These are phyloP conservation scores for Sturnus vulgaris DNA, from an alignment of 2,113 vertebrate genomes.

Conservation along the genomic window DNA sequence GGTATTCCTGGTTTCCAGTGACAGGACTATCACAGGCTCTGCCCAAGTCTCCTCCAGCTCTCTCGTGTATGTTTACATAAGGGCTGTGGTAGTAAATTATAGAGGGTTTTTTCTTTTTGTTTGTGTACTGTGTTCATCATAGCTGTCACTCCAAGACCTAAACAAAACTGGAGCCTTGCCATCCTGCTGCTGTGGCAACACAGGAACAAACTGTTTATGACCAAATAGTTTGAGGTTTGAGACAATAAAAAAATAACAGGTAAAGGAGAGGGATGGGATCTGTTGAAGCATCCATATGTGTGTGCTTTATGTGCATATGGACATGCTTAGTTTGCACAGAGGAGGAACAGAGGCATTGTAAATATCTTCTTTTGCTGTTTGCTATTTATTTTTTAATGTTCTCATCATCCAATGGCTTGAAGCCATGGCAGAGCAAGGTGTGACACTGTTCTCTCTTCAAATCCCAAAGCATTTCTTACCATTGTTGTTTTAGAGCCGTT, in stretches of 20 bases:
- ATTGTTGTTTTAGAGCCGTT: not conserved
- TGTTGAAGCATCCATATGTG: not conserved
- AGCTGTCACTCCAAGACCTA: not conserved
- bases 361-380: not conserved
- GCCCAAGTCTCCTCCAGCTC: not conserved
- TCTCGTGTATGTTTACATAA: not conserved
- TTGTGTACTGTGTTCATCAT: not conserved
- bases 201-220: not conserved
- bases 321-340: not conserved
- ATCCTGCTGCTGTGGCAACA: not conserved
- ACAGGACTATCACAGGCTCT: not conserved
- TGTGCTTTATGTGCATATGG: not conserved
- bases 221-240: not conserved
- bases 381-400: not conserved
- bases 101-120: not conserved
- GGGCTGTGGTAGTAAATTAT: not conserved
- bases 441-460: not conserved
- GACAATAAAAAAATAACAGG: not conserved
- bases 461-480: not conserved
- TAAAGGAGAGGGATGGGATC: not conserved
- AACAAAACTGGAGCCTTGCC: not conserved
- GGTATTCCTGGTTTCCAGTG: not conserved
- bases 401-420: not conserved
- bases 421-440: not conserved
- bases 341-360: not conserved